Conservation (phyloP, 1,140 invertebrate genomes). For the Sitobion miscanthi region DNA sequence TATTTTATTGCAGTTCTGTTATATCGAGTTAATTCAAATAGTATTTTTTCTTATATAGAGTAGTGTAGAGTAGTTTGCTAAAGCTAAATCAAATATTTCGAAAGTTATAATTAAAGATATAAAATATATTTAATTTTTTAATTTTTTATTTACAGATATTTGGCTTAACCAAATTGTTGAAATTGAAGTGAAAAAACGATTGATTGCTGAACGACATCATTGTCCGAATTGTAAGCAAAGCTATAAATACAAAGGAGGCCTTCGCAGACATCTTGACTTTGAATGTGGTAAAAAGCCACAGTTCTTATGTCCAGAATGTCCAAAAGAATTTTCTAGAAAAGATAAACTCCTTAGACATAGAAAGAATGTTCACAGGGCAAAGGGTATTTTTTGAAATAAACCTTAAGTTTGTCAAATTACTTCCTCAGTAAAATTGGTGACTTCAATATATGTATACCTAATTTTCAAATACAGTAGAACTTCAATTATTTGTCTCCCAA, state of each 20-base stretch:
- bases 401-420: not conserved
- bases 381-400: not conserved
- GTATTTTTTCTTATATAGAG: not conserved
- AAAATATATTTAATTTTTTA: not conserved
- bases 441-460: not conserved
- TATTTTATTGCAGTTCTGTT: not conserved
- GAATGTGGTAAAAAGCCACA: slow-evolving; percentile 66
- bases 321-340: slow-evolving; percentile 69
- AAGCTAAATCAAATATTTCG: not conserved
- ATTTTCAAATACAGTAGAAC: no score
- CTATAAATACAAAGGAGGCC: slow-evolving; percentile 64
- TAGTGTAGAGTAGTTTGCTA: slow-evolving; percentile 16
- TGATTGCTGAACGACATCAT: slow-evolving; percentile 48
- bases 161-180: slow-evolving; percentile 50
- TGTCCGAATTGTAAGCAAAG: slow-evolving; percentile 50
- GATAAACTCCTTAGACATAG: slow-evolving; percentile 60
- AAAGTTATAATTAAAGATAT: not conserved
- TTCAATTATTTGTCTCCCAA: no score
- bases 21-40: not conserved
- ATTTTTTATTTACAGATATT: slow-evolving; percentile 4
- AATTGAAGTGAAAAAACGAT: slow-evolving; percentile 42
- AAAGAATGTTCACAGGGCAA: slow-evolving; percentile 13
- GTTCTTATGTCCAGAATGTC: slow-evolving; percentile 73
- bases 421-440: not conserved
- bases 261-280: slow-evolving; percentile 69